Conservation (phyloP, 2,113 vertebrate species). For the Cheirogaleus medius region DNA sequence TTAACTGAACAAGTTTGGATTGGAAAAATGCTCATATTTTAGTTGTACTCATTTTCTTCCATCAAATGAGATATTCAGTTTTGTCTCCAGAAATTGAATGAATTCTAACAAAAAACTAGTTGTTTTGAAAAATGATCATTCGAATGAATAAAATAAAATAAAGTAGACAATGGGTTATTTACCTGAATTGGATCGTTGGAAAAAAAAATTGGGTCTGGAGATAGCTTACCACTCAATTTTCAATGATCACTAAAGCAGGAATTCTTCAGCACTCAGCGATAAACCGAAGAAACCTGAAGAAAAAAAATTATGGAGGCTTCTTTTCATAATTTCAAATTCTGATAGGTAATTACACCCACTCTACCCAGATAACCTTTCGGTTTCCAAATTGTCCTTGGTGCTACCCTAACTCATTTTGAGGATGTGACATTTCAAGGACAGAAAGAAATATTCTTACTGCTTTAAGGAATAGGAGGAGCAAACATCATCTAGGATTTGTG, state of each 20-base stretch:
- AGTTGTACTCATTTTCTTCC: neutral
- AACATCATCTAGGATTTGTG: neutral
- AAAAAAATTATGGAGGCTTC: neutral
- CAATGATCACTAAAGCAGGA: neutral
- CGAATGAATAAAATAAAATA: neutral
- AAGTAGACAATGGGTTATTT: neutral
- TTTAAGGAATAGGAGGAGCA: neutral
- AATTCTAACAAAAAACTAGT: neutral
- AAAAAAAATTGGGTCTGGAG: neutral
- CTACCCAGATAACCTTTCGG: neutral
- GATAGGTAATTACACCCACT: neutral
- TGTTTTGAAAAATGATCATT: constrained; percentile 15
- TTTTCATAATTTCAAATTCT: neutral
- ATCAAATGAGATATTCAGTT: neutral
- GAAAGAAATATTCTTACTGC: neutral
- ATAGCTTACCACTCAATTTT: neutral
- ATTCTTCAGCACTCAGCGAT: neutral
- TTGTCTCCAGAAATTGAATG: neutral
- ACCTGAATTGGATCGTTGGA: neutral
- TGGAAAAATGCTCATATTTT: neutral
- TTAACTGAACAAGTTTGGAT: neutral
- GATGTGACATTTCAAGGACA: neutral
- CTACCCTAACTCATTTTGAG: neutral
- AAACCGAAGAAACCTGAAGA: neutral
- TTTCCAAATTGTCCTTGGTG: neutral